Evolutionary conservation across 92 coral and sea anemone species (phyloP).

Genomic region (Epizoanthus stellaris): DNA sequence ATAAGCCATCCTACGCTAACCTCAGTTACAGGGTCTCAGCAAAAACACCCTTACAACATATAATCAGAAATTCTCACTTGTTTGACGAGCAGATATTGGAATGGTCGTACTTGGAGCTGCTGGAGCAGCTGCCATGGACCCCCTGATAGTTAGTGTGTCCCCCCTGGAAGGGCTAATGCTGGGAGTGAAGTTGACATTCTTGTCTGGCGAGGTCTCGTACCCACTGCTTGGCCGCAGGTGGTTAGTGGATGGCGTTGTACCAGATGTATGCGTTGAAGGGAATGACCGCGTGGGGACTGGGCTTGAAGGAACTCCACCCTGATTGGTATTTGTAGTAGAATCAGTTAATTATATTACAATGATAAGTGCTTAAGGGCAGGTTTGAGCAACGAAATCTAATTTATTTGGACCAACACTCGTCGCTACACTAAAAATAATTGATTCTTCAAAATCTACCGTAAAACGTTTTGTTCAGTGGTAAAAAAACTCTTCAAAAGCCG

Average conservation of each 20-base stretch:
- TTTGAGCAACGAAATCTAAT: no score
- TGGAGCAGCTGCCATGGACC: background rate
- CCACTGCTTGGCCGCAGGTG: constrained; percentile 20
- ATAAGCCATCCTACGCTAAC: no score
- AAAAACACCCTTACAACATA: background rate
- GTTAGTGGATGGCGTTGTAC: constrained; percentile 29
- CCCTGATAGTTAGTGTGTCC: background rate
- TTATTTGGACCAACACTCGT: no score
- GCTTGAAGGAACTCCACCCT: constrained; percentile 24
- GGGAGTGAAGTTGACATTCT: constrained; percentile 25
- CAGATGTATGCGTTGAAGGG: constrained; percentile 4
- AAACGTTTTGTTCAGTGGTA: no score
- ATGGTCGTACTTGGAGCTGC: background rate
- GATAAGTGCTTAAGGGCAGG: no score
- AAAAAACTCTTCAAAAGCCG: no score
- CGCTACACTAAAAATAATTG: no score
- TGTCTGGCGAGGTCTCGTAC: constrained; percentile 17
- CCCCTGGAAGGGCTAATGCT: constrained; percentile 24
- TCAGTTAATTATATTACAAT: background rate
- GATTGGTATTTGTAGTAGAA: background rate
- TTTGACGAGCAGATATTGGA: constrained; percentile 8
- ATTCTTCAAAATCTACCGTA: no score
- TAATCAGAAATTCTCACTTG: constrained; percentile 4
- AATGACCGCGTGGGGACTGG: constrained; percentile 40
- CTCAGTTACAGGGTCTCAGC: no score